Evolutionary conservation across 2,888 invertebrate genomes (phyloP).

Genomic region (Caenorhabditis drosophilae): DNA sequence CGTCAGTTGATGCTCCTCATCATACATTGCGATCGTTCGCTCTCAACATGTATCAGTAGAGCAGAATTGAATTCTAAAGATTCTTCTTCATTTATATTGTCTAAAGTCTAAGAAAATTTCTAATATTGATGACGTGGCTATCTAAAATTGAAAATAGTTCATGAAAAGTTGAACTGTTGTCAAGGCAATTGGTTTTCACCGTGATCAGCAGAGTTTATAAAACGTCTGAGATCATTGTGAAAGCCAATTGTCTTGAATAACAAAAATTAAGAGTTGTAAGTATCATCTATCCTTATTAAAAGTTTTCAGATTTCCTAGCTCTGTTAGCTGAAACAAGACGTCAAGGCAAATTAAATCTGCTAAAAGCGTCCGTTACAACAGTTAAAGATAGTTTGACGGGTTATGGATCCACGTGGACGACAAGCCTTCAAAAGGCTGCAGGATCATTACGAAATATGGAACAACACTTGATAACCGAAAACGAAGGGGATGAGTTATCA

Average conservation of each 20-base stretch:
- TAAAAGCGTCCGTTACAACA: not conserved
- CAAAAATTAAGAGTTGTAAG: no score
- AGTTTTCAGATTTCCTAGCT: no score
- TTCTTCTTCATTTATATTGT: no score
- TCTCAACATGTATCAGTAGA: not conserved
- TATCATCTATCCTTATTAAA: no score
- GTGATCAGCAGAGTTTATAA: slow-evolving; percentile 52
- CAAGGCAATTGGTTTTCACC: slow-evolving; percentile 53
- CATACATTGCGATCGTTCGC: slow-evolving; percentile 13
- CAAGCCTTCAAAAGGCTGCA: not conserved
- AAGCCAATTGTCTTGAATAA: slow-evolving; percentile 52
- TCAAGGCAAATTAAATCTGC: not conserved
- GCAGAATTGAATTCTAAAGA: no score
- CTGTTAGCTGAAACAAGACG: no score
- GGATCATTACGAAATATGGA: slow-evolving; percentile 5
- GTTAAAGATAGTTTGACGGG: not conserved
- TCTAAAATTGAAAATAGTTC: no score
- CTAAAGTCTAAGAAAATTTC: no score
- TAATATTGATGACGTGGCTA: no score
- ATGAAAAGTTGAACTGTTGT: no score
- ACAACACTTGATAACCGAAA: slow-evolving; percentile 26
- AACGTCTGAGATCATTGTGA: slow-evolving; percentile 62
- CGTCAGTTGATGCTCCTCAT: slow-evolving; percentile 23
- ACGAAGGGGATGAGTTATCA: slow-evolving; percentile 23
- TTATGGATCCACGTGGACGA: not conserved